Evolutionary conservation across 2,113 vertebrate species (phyloP).

Genomic region (Epinephelus moara): DNA sequence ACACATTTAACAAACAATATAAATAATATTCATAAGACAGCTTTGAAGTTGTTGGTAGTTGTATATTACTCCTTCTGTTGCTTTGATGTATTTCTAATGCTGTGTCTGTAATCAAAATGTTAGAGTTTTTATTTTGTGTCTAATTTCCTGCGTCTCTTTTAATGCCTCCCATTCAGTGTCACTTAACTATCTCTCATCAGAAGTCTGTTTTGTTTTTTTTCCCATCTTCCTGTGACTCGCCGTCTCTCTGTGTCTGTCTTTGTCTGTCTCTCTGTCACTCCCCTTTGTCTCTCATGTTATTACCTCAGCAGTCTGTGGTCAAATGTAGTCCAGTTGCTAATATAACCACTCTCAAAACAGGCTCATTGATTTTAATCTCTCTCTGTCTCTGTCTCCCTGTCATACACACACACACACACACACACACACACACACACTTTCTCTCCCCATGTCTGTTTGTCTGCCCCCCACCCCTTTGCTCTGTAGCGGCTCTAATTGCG

Average conservation of each 20-base stretch:
- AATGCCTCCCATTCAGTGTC: background rate
- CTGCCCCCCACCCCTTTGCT: conserved; percentile 45
- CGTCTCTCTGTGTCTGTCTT: conserved; percentile 6
- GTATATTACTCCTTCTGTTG: background rate
- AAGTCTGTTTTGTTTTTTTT: conserved; percentile 8
- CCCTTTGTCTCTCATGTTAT: conserved; percentile 34
- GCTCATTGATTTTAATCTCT: conserved; percentile 64
- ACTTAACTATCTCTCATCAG: background rate
- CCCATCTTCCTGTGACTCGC: conserved; percentile 10
- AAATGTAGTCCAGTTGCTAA: conserved; percentile 57
- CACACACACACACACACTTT: conserved; percentile 35
- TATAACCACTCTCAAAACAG: conserved; percentile 62
- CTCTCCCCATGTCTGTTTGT: conserved; percentile 50
- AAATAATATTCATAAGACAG: background rate
- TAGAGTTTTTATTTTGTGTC: background rate
- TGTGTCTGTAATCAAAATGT: background rate
- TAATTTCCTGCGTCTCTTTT: background rate
- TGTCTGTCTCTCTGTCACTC: conserved; percentile 27
- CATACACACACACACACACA: conserved; percentile 24
- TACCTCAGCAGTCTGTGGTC: conserved; percentile 56
- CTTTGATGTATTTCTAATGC: background rate
- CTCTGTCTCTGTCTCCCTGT: background rate
- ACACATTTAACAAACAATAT: too few relatives aligned
- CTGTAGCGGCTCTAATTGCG: conserved; percentile 80
- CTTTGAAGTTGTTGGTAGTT: background rate